Evolutionary conservation across 2,888 invertebrate species (phyloP), one percentile per base, ranked within the genome.

Genomic region (Cantharis lateralis): DNA sequence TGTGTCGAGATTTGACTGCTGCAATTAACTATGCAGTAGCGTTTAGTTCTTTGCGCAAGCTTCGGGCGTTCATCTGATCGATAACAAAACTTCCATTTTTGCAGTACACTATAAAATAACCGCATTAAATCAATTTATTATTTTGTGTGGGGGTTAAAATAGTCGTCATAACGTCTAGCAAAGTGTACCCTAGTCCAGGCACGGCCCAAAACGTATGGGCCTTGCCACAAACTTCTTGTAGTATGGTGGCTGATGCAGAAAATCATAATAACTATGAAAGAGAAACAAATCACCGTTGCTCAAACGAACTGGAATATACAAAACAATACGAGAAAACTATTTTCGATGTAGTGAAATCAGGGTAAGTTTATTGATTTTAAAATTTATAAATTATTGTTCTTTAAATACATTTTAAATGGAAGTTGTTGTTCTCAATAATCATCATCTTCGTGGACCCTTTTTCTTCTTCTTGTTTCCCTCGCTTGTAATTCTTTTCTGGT

Each of bases 141-240:
- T 79, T 76, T 78, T 70, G 75, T 71, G 75, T 75, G 78, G 76
- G 76, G 75, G 72, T 78, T 74, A 74, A 80, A 76, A 81, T 68
- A 81, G 80, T 80, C 85, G 84, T 83, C 87, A 87, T 86, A 84
- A 88, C 88, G 88, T 87, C 87, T 82, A 88, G 87, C 85, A 88
- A 88, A 83, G 94, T 94, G 89, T 94, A 93, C 88, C 95, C 95
- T 80, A 95, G 95, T 89, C 95, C 95, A 90, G 95, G 95, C 92
- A 94, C 95, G 89, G 95, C 95, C 89, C 95, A 95, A 88, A 95
- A 95, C 89, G 95, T 95, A 87, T 95, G 95, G 95, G 95, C 95
- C 88, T 91, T 95, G 91, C 93, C 93, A 90, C 93, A 93, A 89
- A 93, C 93, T 87, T 93, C 93, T 82, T 94, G 94, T 89, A 93